Conservation (phyloP, 2,888 invertebrate species). For the Mechanitis mazaeus region DNA sequence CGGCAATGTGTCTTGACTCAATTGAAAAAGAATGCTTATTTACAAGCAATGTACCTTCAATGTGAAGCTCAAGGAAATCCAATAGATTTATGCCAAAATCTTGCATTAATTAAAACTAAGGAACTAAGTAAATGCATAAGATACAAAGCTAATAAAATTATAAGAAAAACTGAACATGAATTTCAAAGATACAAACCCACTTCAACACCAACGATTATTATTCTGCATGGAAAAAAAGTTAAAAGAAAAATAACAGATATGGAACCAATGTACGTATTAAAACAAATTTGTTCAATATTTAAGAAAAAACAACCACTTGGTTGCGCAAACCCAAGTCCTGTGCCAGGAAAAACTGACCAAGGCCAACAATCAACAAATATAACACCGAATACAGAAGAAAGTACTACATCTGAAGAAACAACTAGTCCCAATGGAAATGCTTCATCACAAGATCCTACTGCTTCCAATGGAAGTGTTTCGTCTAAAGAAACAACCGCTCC, state of each 20-base stretch:
- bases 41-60: conserved; percentile 30
- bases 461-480: too few relatives aligned
- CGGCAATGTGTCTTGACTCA: conserved; percentile 34
- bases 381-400: too few relatives aligned
- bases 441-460: too few relatives aligned
- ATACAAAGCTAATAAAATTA: conserved; percentile 18
- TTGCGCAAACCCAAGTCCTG: conserved; percentile 23
- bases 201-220: conserved; percentile 27
- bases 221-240: conserved; percentile 13
- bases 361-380: not conserved
- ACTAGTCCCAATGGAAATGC: not conserved
- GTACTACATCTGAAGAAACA: not conserved
- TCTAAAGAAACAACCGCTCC: too few relatives aligned
- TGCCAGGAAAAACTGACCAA: conserved; percentile 1
- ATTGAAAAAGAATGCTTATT: conserved; percentile 23
- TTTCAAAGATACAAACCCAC: conserved; percentile 23
- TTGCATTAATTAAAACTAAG: conserved; percentile 20
- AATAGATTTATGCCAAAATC: conserved; percentile 20
- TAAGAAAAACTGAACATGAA: conserved; percentile 21
- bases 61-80: conserved; percentile 26
- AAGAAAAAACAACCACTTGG: conserved; percentile 20
- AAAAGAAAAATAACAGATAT: conserved; percentile 14
- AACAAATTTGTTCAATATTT: conserved; percentile 25
- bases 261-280: conserved; percentile 25
- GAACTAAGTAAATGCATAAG: conserved; percentile 25